Base-by-base conservation (phyloP, 2,888 invertebrate species). In the Tenthredo livida region DNA sequence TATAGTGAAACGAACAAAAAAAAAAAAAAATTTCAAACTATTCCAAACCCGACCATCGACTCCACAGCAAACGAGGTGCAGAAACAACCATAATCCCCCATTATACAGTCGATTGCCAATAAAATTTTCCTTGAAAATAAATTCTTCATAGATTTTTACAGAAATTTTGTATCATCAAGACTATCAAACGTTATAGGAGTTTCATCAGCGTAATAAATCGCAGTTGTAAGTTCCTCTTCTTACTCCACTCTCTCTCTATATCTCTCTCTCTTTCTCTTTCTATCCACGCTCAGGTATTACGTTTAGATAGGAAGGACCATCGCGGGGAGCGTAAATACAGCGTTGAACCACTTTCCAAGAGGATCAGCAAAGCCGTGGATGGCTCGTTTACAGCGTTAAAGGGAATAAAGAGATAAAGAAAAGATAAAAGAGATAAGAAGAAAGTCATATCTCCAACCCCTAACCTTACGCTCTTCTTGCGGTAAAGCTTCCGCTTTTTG, bases 321-420 rank as follows among this genome's bases (percentile, higher is more conserved):
- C 77, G 77, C n/a, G 29, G 33, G 77, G 33, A 54, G 77, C 54
- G 77, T 40, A 80, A 61, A 61, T 40, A 80, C 80, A 80, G 17
- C 80, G 80, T 37, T 80, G 61, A 80, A 80, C 80, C 80, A 80
- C 80, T 80, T 80, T 61, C 40, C 21, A 21, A 12, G 61, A 80
- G 80, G 80, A 80, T 80, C 80, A 61, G 61, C 58, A 50, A 80
- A 50, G 58, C 61, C 80, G 61, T 80, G 29, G 61, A 80, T 50
- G 40, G 80, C 61, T 40, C 61, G 80, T 80, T 80, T 61, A 58
- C 80, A 61, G 58, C 61, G 80, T 37, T 58, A 33, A 61, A 58
- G 58, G 58, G 80, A 80, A 80, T 80, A 80, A 80, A 58, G 61
- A 80, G 80, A 80, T 80, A 80, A 80, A 58, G 37, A 21, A 58